Conservation (phyloP, 2,797 vertebrate species). For the Eulemur mongoz region DNA sequence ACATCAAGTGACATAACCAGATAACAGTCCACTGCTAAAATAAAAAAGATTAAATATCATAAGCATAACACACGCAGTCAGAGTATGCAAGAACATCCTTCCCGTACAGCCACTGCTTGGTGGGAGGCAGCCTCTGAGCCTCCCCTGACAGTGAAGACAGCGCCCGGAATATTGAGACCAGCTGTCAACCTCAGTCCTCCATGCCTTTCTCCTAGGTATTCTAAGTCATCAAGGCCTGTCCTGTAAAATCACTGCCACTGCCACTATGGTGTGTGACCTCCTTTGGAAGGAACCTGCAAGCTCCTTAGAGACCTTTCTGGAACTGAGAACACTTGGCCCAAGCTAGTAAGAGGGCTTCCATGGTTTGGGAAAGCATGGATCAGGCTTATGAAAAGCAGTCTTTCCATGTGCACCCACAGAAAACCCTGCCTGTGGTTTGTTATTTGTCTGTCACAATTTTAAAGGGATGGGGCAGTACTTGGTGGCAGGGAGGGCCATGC, state of each 20-base stretch:
- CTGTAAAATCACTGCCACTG: neutral
- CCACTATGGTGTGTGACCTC: no score
- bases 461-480: neutral
- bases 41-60: slow-evolving; percentile 60
- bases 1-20: slow-evolving; percentile 58
- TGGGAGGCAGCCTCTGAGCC: neutral
- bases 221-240: neutral
- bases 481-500: neutral
- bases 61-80: slow-evolving; percentile 21
- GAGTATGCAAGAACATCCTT: neutral
- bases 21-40: slow-evolving; percentile 65
- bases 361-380: neutral
- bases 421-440: neutral
- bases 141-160: neutral
- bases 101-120: accelerated
- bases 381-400: neutral
- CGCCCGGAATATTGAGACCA: accelerated
- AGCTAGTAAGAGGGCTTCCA: neutral
- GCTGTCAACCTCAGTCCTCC: neutral
- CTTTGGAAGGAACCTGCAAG: neutral
- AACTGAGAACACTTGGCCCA: neutral
- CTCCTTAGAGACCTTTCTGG: neutral
- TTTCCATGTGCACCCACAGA: neutral
- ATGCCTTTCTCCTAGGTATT: neutral
- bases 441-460: neutral